Percentiles rank a stretch among this genome's conserved stretches.
phyloP scores from a whole-genome alignment of 2,797 vertebrate species.

The Cossypha caffra region DNA sequence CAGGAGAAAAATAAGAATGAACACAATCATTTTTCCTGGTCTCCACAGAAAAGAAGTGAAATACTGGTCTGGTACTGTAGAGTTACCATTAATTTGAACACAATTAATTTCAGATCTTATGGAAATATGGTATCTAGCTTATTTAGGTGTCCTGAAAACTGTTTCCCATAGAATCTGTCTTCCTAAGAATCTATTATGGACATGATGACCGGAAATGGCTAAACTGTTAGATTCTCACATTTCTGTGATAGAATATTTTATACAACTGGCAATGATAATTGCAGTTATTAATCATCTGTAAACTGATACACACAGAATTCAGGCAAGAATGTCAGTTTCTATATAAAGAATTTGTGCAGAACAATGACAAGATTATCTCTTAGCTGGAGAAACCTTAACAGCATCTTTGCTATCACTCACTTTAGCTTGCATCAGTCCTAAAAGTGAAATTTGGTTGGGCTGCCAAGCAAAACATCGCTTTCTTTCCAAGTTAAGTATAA shows the following conservation, averaged over 20 bases:
- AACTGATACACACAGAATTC: neutral
- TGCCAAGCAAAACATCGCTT: neutral
- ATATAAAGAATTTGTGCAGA: neutral
- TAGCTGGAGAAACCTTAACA: neutral
- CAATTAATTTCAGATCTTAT: neutral
- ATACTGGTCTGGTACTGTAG: neutral
- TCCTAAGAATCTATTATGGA: neutral
- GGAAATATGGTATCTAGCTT: neutral
- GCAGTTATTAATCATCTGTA: neutral
- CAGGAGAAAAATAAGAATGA: neutral
- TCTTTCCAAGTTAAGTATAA: neutral
- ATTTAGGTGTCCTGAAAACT: neutral
- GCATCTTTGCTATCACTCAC: neutral
- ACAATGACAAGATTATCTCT: neutral
- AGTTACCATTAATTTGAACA: neutral
- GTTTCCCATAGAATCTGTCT: neutral
- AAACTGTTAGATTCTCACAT: neutral
- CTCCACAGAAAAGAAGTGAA: neutral
- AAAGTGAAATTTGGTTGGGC: neutral
- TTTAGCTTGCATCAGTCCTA: neutral
- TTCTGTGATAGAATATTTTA: neutral
- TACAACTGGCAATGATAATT: neutral
- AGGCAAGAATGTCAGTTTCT: neutral
- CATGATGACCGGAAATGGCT: neutral
- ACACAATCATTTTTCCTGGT: neutral